Percentiles rank a stretch among this genome's conserved stretches.
phyloP scores from a whole-genome alignment of 2,888 invertebrate species.

The Cantharis nigra region DNA sequence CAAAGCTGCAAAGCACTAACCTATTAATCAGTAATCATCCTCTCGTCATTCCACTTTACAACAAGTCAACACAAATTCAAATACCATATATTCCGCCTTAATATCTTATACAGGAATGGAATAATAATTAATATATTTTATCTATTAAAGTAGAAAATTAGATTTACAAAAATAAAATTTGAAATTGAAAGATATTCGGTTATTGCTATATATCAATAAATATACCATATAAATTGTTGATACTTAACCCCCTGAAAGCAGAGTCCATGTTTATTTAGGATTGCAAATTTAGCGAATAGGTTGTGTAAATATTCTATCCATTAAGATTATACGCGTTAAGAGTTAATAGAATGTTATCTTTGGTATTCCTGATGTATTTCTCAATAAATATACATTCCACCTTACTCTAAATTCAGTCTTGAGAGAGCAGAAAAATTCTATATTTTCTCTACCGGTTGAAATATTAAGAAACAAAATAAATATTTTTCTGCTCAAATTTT shows the following conservation, averaged over 20 bases:
- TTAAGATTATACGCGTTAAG: background rate
- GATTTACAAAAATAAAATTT: background rate
- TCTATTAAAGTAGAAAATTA: background rate
- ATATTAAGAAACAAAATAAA: background rate
- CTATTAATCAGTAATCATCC: background rate
- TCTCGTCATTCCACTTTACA: background rate
- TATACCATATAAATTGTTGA: background rate
- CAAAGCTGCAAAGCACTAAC: background rate
- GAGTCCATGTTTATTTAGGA: background rate
- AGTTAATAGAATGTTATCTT: background rate
- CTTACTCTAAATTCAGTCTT: background rate
- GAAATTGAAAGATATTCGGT: background rate
- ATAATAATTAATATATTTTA: background rate
- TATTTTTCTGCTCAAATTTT: background rate
- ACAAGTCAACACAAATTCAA: background rate
- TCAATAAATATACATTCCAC: background rate
- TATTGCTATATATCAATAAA: background rate
- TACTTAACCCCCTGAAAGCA: background rate
- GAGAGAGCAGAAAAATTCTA: background rate
- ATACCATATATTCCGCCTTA: too few relatives aligned
- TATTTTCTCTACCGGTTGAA: background rate
- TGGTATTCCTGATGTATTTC: background rate
- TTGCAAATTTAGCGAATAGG: background rate
- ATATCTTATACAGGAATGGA: background rate
- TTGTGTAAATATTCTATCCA: background rate